Conservation (phyloP, 2,888 invertebrate species). For the Osmoderma eremita region DNA sequence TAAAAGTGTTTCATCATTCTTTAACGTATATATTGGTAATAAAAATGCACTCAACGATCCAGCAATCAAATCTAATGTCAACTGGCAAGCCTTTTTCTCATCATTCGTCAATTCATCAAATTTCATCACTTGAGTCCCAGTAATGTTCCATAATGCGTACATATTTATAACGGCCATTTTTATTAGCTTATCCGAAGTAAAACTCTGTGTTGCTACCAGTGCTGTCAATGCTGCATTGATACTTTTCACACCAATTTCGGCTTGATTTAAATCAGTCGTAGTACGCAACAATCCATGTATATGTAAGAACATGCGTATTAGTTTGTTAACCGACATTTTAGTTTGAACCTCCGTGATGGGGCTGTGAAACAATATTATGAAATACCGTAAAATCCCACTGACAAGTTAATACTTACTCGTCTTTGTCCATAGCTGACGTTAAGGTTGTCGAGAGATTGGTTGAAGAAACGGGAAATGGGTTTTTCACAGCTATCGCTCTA, state of each 20-base stretch:
- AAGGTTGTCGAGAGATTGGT: constrained; percentile 82
- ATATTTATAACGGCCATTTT: constrained; percentile 82
- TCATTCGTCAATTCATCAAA: constrained; percentile 66
- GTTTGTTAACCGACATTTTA: constrained; percentile 71
- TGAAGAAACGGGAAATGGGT: constrained; percentile 86
- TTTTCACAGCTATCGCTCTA: constrained; percentile 82
- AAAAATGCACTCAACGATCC: constrained; percentile 75
- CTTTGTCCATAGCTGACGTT: constrained; percentile 66
- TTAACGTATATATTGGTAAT: constrained; percentile 76
- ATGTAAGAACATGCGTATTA: constrained; percentile 70
- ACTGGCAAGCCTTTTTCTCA: constrained; percentile 69
- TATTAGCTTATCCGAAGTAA: constrained; percentile 78
- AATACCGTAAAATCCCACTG: background rate
- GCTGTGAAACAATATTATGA: constrained; percentile 53
- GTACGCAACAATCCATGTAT: constrained; percentile 70
- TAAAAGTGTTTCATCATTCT: constrained; percentile 69
- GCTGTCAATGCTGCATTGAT: constrained; percentile 78
- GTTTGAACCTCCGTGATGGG: constrained; percentile 65
- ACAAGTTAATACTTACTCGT: constrained; percentile 56
- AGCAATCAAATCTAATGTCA: constrained; percentile 72
- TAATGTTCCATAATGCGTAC: constrained; percentile 73
- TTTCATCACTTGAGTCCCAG: constrained; percentile 65
- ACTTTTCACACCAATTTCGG: constrained; percentile 71
- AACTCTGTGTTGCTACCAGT: constrained; percentile 81
- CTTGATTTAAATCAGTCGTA: constrained; percentile 69